A percentile compares a stretch with the other conserved stretches of the same genome.
Evolutionary conservation across 53 echinoderm and acorn worm species (phyloP).

Genomic region (Holothuria scabra): DNA sequence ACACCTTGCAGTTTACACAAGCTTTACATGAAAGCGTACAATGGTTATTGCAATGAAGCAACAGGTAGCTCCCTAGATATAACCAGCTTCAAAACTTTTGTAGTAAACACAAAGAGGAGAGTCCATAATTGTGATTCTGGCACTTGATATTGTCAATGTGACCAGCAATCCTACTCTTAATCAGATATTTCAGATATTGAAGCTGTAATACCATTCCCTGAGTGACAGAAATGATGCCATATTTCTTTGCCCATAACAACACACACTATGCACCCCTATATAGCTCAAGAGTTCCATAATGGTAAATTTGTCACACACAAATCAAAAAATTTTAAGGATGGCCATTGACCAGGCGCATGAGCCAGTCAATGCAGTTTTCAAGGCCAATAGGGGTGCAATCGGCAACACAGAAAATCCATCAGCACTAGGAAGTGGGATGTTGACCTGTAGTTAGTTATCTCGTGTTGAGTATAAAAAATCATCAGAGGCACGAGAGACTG

Average conservation of each 20-base stretch:
- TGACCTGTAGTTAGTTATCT: conserved; percentile 50
- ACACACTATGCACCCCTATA: conserved; percentile 38
- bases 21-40: conserved; percentile 15
- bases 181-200: conserved; percentile 16
- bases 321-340: neutral
- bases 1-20: conserved; percentile 31
- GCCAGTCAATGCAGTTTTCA: conserved; percentile 18
- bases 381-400: conserved; percentile 28
- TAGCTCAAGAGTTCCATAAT: conserved; percentile 10
- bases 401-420: conserved; percentile 8
- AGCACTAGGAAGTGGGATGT: conserved; percentile 45
- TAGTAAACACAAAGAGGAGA: conserved; percentile 34
- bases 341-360: conserved; percentile 23
- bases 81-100: conserved; percentile 32
- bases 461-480: conserved; percentile 7
- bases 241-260: conserved; percentile 47
- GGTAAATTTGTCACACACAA: conserved; percentile 35
- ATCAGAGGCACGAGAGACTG: conserved; percentile 5
- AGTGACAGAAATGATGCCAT: neutral
- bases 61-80: neutral
- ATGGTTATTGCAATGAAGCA: neutral
- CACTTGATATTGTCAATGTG: conserved; percentile 7
- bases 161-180: neutral
- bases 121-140: conserved; percentile 22
- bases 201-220: neutral